phyloP scores from a whole-genome alignment of 2,888 invertebrate species.

The Desoria tigrina region DNA sequence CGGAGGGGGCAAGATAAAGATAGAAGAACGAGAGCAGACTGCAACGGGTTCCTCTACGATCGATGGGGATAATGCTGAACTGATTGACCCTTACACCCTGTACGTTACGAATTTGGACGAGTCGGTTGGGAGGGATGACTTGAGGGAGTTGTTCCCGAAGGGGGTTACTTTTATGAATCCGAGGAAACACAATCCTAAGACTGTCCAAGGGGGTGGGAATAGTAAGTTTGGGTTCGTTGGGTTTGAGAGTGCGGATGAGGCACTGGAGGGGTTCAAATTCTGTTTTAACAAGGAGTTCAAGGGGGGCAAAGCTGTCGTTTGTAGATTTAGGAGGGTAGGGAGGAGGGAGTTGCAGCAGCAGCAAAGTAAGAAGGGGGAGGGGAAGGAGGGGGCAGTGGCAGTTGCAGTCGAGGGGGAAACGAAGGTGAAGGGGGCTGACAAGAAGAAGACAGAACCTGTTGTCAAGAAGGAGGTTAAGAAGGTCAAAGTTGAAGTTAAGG shows the following conservation, averaged over 20 bases:
- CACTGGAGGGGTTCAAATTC: conserved; percentile 45
- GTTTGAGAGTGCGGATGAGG: conserved; percentile 43
- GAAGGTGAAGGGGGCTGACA: conserved; percentile 14
- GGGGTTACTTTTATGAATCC: conserved; percentile 34
- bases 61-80: conserved; percentile 22
- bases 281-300: conserved; percentile 35
- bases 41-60: background rate
- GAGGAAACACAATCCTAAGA: conserved; percentile 49
- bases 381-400: conserved; percentile 5
- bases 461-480: conserved; percentile 10
- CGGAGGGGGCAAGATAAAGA: conserved; percentile 39
- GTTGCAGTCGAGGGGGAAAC: conserved; percentile 13
- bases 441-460: conserved; percentile 33
- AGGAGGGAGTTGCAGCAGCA: conserved; percentile 21
- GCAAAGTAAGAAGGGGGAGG: conserved; percentile 10
- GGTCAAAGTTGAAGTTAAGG: conserved; percentile 26
- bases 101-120: conserved; percentile 48
- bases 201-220: conserved; percentile 26
- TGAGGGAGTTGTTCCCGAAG: conserved; percentile 37
- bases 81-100: conserved; percentile 48
- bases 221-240: conserved; percentile 47
- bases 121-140: conserved; percentile 25
- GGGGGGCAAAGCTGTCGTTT: conserved; percentile 43
- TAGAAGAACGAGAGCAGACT: conserved; percentile 32
- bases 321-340: conserved; percentile 43